Conservation (phyloP, 2,888 invertebrate species). For the Nephrotoma guestfalica region DNA sequence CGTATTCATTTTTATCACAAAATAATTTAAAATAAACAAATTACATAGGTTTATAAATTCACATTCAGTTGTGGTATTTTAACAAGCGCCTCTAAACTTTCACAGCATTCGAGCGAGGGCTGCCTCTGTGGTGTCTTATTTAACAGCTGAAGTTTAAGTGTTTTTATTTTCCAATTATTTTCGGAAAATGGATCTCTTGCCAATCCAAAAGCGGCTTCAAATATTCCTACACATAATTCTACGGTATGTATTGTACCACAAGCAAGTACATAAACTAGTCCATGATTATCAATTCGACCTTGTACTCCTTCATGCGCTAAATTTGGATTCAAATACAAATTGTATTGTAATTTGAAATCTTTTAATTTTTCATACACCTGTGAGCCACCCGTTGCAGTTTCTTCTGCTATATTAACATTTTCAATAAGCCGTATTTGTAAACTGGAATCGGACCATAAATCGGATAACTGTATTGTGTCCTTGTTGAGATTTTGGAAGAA, state of each 20-base stretch:
- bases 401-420: slow-evolving; percentile 19
- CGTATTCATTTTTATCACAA: neutral
- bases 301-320: slow-evolving; percentile 38
- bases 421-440: slow-evolving; percentile 18
- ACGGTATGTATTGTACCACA: slow-evolving; percentile 47
- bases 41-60: neutral
- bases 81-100: slow-evolving; percentile 3
- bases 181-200: slow-evolving; percentile 42
- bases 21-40: neutral
- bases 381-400: slow-evolving; percentile 15
- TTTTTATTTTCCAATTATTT: slow-evolving; percentile 56
- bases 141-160: slow-evolving; percentile 34
- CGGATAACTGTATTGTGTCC: slow-evolving; percentile 31
- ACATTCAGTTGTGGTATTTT: slow-evolving; percentile 1
- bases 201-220: slow-evolving; percentile 49
- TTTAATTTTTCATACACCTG: slow-evolving; percentile 27
- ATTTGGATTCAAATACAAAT: slow-evolving; percentile 45
- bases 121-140: slow-evolving; percentile 16
- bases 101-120: slow-evolving; percentile 2
- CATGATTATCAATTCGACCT: slow-evolving; percentile 43
- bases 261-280: slow-evolving; percentile 41
- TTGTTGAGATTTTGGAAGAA: slow-evolving; percentile 35
- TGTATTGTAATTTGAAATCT: slow-evolving; percentile 29
- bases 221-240: slow-evolving; percentile 40
- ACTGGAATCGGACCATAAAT: slow-evolving; percentile 40